These are phyloP conservation scores for Aphrocallistes beatrix DNA, from an alignment of 37 sponge, comb jelly and placozoan species.

Conservation along the genomic window DNA sequence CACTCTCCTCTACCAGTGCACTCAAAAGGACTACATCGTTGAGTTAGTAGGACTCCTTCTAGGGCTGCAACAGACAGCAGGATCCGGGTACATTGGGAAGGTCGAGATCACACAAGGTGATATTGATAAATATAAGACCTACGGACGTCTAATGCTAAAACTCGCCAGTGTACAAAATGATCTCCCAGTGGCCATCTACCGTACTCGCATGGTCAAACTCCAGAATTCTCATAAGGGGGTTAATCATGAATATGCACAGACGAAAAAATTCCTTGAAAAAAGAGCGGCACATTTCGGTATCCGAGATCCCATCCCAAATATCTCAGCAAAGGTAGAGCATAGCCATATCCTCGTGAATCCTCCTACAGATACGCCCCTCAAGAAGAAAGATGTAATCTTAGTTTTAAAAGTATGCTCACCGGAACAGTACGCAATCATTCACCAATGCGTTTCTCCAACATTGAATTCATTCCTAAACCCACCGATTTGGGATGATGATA, in stretches of 20 bases:
- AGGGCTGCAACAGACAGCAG: slow-evolving; percentile 43
- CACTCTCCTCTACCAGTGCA: slow-evolving; percentile 57
- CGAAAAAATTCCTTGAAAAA: neutral
- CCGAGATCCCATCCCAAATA: neutral
- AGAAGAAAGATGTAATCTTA: neutral
- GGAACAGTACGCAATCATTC: neutral
- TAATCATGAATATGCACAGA: neutral
- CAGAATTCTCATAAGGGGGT: neutral
- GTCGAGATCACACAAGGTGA: slow-evolving; percentile 19
- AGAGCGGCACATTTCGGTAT: neutral
- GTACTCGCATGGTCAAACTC: neutral
- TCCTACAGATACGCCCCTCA: neutral
- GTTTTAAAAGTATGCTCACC: neutral
- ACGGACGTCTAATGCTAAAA: neutral
- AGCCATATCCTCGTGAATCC: slow-evolving; percentile 5
- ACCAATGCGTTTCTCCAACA: neutral
- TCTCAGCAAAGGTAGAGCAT: neutral
- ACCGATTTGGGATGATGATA: neutral
- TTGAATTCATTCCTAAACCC: neutral
- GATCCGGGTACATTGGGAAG: slow-evolving; percentile 54
- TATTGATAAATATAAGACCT: neutral
- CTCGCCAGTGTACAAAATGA: neutral
- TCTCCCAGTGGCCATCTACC: neutral
- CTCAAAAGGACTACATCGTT: slow-evolving; percentile 48
- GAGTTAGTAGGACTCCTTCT: slow-evolving; percentile 49